These are phyloP conservation scores for Chamaetylas fuelleborni DNA, from an alignment of 2,113 vertebrate genomes.

Conservation along the genomic window DNA sequence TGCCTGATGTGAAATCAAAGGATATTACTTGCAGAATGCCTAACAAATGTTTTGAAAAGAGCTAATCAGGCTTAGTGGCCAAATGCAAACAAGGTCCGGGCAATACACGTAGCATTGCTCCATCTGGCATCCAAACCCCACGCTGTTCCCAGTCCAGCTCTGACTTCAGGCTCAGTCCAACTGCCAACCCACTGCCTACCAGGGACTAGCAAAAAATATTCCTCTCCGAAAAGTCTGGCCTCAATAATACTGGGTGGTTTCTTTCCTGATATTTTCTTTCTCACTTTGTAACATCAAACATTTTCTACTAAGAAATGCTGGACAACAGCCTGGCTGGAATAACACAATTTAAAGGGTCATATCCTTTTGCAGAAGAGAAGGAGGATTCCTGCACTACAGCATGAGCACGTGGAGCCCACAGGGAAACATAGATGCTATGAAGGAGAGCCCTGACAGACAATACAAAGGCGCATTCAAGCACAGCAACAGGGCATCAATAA, in stretches of 20 bases:
- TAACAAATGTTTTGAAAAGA: neutral
- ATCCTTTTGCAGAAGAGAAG: neutral
- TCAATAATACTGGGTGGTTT: neutral
- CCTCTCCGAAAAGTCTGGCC: neutral
- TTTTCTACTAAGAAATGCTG: neutral
- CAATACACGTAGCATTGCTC: neutral
- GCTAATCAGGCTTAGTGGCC: neutral
- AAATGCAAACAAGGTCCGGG: neutral
- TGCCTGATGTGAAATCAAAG: neutral
- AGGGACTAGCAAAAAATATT: neutral
- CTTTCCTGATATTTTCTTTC: neutral
- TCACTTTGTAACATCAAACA: neutral
- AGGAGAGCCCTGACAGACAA: neutral
- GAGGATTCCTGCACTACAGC: neutral
- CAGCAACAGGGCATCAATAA: neutral
- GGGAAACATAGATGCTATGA: neutral
- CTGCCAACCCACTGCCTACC: neutral
- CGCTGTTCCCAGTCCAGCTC: neutral
- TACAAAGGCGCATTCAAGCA: rapidly evolving
- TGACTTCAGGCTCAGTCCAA: neutral
- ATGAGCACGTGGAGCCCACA: rapidly evolving
- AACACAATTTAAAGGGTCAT: neutral
- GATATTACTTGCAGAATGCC: neutral
- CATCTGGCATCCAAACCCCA: neutral
- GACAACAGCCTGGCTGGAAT: neutral